Base-by-base conservation (phyloP, 2,113 vertebrate genomes). In the Fulica atra region DNA sequence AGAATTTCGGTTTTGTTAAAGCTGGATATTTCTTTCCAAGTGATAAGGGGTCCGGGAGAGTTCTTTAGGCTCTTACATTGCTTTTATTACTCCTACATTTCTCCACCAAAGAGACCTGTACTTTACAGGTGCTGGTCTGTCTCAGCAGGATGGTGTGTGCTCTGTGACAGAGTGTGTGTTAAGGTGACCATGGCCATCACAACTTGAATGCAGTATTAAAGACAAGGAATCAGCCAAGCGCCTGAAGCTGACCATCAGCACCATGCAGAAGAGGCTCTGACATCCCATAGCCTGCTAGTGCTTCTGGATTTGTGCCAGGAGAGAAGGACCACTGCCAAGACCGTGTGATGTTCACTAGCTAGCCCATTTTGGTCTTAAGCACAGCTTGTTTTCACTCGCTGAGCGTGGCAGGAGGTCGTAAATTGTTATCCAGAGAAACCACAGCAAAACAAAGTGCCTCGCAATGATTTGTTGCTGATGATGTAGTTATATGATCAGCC, bases 241-340 rank as follows among this genome's bases (percentile, higher is more conserved):
- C 50, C 69, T 85, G 85, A 86, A 94, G 36, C 68, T 94, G 94
- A 94, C 90, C 86, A 79, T 54, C 24, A 74, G 69, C 70, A 60
- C 66, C 64, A 6, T 8, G 57, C 50, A 89, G 91, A 80, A 83
- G 40, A 92, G 42, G 56, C 56, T 74, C 84, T 74, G 80, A 91
- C 87, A 83, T 82, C 51, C 79, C 13, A 17, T 36, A 83, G 57
- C 80, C 38, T 87, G 73, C 89, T 6, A 26, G 29, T n/a, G 53
- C 80, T 84, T 74, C 70, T 77, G 56, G 10, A 12, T 51, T 44
- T 63, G 60, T 74, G 85, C 95, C 89, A 93, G 81, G 83, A 56
- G 70, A 57, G 26, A 57, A 53, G 38, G 42, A 42, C 16, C 8
- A 2, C 10, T 87, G 91, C 89, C 95, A 94, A 87, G 66, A 19